Percentiles rank a stretch among this genome's conserved stretches.
Conservation (phyloP, 2,113 vertebrate species). For the Apodemus speciosus region DNA sequence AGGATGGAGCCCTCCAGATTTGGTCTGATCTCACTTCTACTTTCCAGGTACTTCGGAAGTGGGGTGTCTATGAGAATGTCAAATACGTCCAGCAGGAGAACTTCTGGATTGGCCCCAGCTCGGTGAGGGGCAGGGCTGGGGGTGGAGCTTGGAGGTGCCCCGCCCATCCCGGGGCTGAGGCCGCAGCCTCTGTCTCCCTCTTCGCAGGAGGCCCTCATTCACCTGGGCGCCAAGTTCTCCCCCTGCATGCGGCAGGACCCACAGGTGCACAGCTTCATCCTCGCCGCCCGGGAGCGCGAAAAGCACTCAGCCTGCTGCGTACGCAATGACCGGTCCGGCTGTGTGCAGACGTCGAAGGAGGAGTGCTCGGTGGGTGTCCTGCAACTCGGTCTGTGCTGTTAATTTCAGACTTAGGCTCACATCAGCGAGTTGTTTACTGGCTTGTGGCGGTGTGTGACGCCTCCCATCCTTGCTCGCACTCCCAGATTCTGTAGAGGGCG, state of each 20-base stretch:
- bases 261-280: slow-evolving; percentile 94
- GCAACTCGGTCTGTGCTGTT: too few species aligned
- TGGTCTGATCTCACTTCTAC: not conserved
- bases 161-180: accelerated
- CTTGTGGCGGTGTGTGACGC: too few species aligned
- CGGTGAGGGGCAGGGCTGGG: slow-evolving; percentile 84
- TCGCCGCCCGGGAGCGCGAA: slow-evolving; percentile 90
- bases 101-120: slow-evolving; percentile 99
- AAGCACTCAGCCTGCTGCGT: slow-evolving; percentile 97
- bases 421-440: too few species aligned
- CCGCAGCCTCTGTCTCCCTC: not conserved
- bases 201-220: slow-evolving; percentile 95
- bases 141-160: not conserved
- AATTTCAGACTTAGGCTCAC: not conserved
- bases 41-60: slow-evolving; percentile 95
- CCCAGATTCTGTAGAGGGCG: not conserved
- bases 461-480: not conserved
- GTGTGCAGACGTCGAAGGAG: slow-evolving; percentile 95
- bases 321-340: slow-evolving; percentile 96
- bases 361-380: slow-evolving; percentile 94
- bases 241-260: slow-evolving; percentile 98
- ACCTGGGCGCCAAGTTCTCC: slow-evolving; percentile 98
- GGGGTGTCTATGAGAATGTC: slow-evolving; percentile 98
- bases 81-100: slow-evolving; percentile 99
- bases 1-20: not conserved